phyloP scores from a whole-genome alignment of 2,113 vertebrate species.

The Pluvialis apricaria region DNA sequence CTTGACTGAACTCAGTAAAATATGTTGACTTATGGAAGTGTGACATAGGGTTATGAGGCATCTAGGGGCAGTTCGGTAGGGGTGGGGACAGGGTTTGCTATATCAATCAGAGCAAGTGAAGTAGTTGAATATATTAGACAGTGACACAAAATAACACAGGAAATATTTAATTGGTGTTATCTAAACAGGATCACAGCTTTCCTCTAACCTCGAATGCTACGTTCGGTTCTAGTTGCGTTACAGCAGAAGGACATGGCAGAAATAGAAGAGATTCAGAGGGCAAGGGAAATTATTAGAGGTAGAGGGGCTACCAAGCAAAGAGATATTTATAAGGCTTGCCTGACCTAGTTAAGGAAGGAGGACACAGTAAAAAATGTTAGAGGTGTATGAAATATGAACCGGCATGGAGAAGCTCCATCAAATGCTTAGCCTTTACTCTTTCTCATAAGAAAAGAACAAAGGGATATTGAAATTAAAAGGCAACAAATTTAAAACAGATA shows the following conservation, averaged over 20 bases:
- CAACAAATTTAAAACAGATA: background rate
- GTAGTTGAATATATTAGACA: background rate
- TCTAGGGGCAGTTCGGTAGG: background rate
- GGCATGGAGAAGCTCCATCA: background rate
- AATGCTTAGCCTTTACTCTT: background rate
- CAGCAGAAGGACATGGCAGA: background rate
- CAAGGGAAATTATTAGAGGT: background rate
- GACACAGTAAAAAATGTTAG: background rate
- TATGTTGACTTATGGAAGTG: background rate
- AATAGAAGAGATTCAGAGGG: background rate
- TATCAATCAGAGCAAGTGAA: background rate
- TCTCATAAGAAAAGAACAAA: background rate
- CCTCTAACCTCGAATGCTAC: background rate
- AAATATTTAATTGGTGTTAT: background rate
- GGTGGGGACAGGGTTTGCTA: background rate
- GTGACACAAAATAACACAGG: background rate
- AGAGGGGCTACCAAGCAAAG: background rate
- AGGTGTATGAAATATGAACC: background rate
- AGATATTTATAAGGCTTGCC: background rate
- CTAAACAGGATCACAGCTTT: background rate
- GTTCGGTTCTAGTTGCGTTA: background rate
- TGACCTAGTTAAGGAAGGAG: background rate
- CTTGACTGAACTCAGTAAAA: background rate
- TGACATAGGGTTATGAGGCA: background rate
- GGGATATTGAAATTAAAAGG: constrained; percentile 6